A percentile compares a stretch with the other conserved stretches of the same genome.
Evolutionary conservation across 2,888 invertebrate species (phyloP).

Genomic region (Bombylius major): DNA sequence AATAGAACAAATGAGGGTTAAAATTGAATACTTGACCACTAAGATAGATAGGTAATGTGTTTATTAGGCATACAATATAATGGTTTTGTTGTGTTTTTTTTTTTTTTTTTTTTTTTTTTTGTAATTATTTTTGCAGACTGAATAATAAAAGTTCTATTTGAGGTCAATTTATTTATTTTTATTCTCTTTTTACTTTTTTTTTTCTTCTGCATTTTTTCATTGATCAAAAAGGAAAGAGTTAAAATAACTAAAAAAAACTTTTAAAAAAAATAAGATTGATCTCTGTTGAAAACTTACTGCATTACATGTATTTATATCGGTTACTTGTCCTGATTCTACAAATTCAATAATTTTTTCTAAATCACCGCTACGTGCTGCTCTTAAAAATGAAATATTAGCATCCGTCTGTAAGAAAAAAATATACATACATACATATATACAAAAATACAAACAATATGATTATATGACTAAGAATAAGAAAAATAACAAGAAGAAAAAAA

Average conservation of each 20-base stretch:
- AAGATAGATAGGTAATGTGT: too few species aligned
- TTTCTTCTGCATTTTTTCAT: too few species aligned
- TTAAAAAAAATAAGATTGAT: neutral
- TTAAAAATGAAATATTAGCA: constrained; percentile 90
- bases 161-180: neutral
- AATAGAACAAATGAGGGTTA: too few species aligned
- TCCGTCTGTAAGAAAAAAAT: constrained; percentile 44
- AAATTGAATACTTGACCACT: too few species aligned
- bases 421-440: neutral
- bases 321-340: constrained; percentile 70
- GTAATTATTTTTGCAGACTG: too few species aligned
- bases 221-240: neutral
- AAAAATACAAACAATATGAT: too few species aligned
- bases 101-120: too few species aligned
- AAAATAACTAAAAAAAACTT: neutral
- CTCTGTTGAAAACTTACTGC: constrained; percentile 52
- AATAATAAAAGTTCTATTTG: too few species aligned
- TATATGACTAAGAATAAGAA: too few species aligned
- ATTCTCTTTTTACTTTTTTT: neutral
- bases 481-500: too few species aligned
- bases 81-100: too few species aligned
- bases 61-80: too few species aligned
- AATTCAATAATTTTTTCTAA: constrained; percentile 89
- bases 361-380: constrained; percentile 95
- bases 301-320: constrained; percentile 96